Evolutionary conservation across 2,888 invertebrate genomes (phyloP), one percentile per base, ranked within the genome.

Genomic region (Auanema sp.): DNA sequence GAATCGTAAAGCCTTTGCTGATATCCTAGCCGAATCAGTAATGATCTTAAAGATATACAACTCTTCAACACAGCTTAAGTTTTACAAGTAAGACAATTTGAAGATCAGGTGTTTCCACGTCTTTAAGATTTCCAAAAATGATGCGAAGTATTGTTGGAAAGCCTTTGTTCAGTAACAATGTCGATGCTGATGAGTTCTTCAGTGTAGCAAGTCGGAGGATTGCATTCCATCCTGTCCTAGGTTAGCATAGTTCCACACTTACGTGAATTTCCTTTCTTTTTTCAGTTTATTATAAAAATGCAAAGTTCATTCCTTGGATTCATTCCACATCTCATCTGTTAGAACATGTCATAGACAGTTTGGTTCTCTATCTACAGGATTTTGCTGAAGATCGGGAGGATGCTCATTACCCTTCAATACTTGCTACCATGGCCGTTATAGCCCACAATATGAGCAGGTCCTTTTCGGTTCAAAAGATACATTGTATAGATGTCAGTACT

Each of bases 151-250:
- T 33, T 33, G 33, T 33, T 33, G 33, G 33, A 5, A 33, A 33
- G 3, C 33, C 4, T 33, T 33, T 33, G 33, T 33, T 33, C 33
- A 33, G 8, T 5, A 5, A 3, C 3, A 8, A 33, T 33, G 8
- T 33, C 33, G 33, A 33, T 33, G 33, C 33, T 8, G 33, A 33
- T 47, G 47, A 3, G 3, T 8, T 47, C 10, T 47, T 52, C 24
- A 23, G 4, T 16, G 24, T 6, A 6, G 21, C 24, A n/a, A 23
- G 5, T 6, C 6, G 24, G 24, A 16, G 52, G 10, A 5, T 55
- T 42, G 55, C 61, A 4, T 61, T 55, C 14, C 61, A 61, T 55
- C 61, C 61, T 24, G 49, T 21, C 41, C 21, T 61, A 5, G 61
- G 54, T 55, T 23, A 8, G 55, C 43, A 18, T 4, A n/a, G 10